Conservation (phyloP, 2,797 vertebrate species). For the Lithobates pipiens region DNA sequence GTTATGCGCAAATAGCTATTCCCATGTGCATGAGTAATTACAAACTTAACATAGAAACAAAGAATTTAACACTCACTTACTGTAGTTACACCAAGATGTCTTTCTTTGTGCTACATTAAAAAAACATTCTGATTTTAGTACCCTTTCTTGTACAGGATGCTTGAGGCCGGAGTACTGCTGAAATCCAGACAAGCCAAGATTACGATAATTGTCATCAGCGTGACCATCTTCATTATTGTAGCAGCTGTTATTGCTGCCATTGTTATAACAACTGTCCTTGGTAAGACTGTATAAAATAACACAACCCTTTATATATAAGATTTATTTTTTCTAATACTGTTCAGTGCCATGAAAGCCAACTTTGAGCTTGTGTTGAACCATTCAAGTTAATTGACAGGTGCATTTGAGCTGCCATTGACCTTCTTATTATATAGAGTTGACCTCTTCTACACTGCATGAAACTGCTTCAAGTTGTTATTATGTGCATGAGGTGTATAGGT, state of each 20-base stretch:
- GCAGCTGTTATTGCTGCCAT: constrained; percentile 19
- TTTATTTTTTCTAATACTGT: too few species aligned
- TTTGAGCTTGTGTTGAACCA: too few species aligned
- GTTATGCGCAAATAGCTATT: background rate
- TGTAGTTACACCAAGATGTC: background rate
- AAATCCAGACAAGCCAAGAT: constrained; percentile 8
- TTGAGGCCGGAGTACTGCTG: background rate
- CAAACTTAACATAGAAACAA: too few species aligned
- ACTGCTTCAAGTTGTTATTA: too few species aligned
- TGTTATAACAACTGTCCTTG: constrained; percentile 26
- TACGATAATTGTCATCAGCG: constrained; percentile 28
- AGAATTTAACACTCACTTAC: too few species aligned
- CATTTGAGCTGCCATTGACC: too few species aligned
- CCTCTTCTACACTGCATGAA: too few species aligned
- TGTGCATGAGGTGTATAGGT: too few species aligned
- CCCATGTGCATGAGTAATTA: background rate
- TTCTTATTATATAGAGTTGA: too few species aligned
- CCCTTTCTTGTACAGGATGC: constrained; percentile 15
- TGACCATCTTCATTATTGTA: constrained; percentile 14
- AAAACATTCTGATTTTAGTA: too few species aligned
- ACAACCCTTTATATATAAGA: background rate
- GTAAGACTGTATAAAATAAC: constrained; percentile 32
- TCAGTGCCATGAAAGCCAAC: too few species aligned
- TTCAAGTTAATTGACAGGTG: too few species aligned
- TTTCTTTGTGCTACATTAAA: background rate